phyloP scores from a whole-genome alignment of 2,113 vertebrate species.

The rat (Rattus norvegicus) region DNA sequence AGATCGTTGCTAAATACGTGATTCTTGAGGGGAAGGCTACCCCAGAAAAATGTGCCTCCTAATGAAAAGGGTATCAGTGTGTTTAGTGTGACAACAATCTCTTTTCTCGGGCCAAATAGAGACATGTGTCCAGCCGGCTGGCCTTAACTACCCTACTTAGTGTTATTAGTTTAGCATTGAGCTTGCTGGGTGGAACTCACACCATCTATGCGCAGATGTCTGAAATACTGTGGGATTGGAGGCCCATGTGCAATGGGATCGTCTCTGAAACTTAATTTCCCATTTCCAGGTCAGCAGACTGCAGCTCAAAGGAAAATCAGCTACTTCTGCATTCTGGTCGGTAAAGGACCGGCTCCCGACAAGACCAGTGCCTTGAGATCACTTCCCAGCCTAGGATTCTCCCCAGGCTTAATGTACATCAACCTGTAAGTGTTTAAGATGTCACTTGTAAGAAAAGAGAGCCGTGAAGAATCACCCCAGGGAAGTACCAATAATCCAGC shows the following conservation, averaged over 20 bases:
- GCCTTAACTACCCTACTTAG: background rate
- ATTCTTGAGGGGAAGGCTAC: background rate
- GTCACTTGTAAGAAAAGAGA: slow-evolving; percentile 26
- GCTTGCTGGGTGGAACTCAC: background rate
- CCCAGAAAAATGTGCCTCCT: background rate
- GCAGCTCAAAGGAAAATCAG: background rate
- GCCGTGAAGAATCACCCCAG: slow-evolving; percentile 46
- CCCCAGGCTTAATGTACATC: slow-evolving; percentile 34
- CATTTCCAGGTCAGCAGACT: slow-evolving; percentile 8
- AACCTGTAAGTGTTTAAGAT: slow-evolving; percentile 53
- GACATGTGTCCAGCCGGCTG: background rate
- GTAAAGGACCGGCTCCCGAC: background rate
- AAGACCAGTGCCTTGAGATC: background rate
- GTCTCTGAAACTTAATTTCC: slow-evolving; percentile 46
- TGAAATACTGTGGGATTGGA: background rate
- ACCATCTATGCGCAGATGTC: rapidly evolving
- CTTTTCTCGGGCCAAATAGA: background rate
- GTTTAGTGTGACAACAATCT: background rate
- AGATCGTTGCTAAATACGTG: too few relatives aligned
- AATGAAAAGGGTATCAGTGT: background rate
- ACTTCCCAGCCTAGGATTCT: background rate
- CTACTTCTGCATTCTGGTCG: background rate
- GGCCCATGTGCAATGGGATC: rapidly evolving
- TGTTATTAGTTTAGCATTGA: background rate
- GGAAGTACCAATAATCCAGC: slow-evolving; percentile 9